Base-by-base conservation (phyloP, 2,888 invertebrate species). In the Acrobasis repandana region DNA sequence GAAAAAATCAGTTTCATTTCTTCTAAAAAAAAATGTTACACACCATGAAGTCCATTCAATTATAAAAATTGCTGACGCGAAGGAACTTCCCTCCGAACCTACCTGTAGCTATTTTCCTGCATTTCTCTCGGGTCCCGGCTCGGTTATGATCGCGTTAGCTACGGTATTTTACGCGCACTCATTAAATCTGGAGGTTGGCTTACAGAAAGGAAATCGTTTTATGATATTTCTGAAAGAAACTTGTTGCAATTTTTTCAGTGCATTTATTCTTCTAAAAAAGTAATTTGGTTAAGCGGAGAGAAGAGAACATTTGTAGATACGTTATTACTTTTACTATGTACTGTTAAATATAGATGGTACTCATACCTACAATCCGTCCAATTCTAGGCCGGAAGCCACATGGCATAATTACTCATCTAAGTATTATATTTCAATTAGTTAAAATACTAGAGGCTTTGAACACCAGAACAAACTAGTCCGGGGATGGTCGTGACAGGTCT, bases 21-120 rank as follows among this genome's bases (percentile, higher is more conserved):
- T 62, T 58, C n/a, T n/a, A n/a, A 43, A n/a, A 5, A 43, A 28
- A 28, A 28, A 6, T 76, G 67, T 64, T 68, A 63, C 63, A 70
- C 73, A 65, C 68, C 68, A 6, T 28, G 67, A 70, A 74, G 66
- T 70, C 67, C 71, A 74, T 76, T 78, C 77, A 80, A 82, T 82
- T 82, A 82, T 72, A 66, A 69, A 73, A 72, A 58, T 67, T 74
- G 76, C 73, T 79, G 80, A 76, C 69, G 74, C 16, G 50, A 50
- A 58, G 36, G 20, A 58, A 38, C 38, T 38, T 58, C 36, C 16
- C 16, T 49, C 18, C n/a, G 50, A 50, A 48, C 20, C 49, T 61
- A 61, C 61, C 64, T 61, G 61, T 57, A 60, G 60, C 56, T 56
- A 59, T 58, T 47, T 61, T 49, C 56, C 56, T 43, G 14, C 57